Conservation (phyloP, 2,113 vertebrate species). For the Propithecus coquereli region DNA sequence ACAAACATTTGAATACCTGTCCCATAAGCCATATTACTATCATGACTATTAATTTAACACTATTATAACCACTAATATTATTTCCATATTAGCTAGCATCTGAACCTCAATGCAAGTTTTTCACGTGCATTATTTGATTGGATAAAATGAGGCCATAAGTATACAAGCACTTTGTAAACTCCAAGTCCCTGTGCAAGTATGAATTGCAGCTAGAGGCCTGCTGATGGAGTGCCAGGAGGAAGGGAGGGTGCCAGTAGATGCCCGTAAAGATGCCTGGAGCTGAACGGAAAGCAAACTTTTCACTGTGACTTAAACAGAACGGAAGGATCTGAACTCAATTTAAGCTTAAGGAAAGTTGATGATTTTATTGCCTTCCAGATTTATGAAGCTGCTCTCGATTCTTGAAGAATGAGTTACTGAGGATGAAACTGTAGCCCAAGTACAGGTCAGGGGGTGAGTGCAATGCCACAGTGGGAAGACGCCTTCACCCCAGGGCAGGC, state of each 20-base stretch:
- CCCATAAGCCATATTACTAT: too few species aligned
- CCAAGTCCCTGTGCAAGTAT: background rate
- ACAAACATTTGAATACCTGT: background rate
- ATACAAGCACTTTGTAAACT: background rate
- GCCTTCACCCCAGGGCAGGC: fast-evolving
- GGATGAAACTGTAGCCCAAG: background rate
- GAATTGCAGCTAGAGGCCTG: background rate
- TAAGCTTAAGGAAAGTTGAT: background rate
- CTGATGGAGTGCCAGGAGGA: background rate
- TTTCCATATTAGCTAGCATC: background rate
- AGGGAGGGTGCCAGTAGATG: fast-evolving
- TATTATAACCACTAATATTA: background rate
- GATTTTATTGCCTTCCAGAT: constrained; percentile 43
- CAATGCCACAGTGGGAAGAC: fast-evolving
- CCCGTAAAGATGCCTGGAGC: fast-evolving
- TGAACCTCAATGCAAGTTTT: background rate
- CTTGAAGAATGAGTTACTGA: background rate
- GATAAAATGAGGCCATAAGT: background rate
- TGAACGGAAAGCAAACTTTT: background rate
- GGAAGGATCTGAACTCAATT: constrained; percentile 18
- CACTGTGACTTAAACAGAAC: background rate
- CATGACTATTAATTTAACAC: background rate
- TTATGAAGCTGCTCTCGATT: background rate
- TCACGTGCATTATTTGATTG: background rate
- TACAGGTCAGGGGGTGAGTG: fast-evolving